phyloP scores from a whole-genome alignment of 92 coral and sea anemone genomes.

The Blastomussa wellsi region DNA sequence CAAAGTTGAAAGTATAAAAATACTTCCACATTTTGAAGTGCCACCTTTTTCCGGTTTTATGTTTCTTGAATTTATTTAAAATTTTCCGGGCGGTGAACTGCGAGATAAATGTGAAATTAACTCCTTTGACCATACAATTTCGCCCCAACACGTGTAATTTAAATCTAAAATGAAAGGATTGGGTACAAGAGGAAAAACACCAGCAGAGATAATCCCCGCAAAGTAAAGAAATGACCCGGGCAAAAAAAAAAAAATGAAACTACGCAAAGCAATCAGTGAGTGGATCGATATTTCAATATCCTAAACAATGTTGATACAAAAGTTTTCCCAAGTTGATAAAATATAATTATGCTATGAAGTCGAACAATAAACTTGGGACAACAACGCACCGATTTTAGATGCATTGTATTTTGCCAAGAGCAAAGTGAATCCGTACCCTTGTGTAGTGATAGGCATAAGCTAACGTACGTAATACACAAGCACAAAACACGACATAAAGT shows the following conservation, averaged over 20 bases:
- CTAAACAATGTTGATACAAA: constrained; percentile 37
- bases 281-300: constrained; percentile 32
- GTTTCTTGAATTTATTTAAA: constrained; percentile 1
- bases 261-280: constrained; percentile 24
- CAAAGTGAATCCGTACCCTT: constrained; percentile 6
- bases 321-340: constrained; percentile 40
- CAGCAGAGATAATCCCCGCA: not conserved
- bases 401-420: constrained; percentile 10
- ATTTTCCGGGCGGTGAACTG: not conserved
- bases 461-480: not conserved
- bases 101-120: constrained; percentile 5
- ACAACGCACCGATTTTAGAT: constrained; percentile 19
- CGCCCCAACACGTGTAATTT: constrained; percentile 17
- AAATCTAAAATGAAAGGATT: not conserved
- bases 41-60: constrained; percentile 35
- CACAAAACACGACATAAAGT: not conserved
- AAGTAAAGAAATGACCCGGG: not conserved
- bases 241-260: not conserved
- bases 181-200: not conserved
- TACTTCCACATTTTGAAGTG: not conserved
- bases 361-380: constrained; percentile 35
- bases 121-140: not conserved
- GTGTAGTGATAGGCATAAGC: not conserved
- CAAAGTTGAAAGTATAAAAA: not conserved
- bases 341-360: constrained; percentile 23